phyloP scores from a whole-genome alignment of 2,113 vertebrate species.

The Onychostruthus taczanowskii region DNA sequence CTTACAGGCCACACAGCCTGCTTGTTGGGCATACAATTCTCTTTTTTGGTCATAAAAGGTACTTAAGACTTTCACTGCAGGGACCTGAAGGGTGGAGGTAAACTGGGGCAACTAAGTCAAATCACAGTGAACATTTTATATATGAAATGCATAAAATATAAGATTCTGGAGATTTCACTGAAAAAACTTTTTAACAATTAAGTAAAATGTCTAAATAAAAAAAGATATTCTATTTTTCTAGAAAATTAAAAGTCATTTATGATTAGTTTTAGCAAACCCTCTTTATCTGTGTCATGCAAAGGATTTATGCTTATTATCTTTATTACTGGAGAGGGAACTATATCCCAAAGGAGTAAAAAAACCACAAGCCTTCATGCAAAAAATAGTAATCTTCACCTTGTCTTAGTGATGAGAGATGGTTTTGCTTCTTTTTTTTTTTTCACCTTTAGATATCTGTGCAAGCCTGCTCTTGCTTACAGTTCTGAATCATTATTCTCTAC shows the following conservation, averaged over 20 bases:
- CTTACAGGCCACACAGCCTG: not conserved
- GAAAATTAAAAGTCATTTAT: not conserved
- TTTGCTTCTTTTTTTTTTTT: not conserved
- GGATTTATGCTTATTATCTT: not conserved
- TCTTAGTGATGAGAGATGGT: not conserved
- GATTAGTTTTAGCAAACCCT: not conserved
- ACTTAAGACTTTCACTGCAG: not conserved
- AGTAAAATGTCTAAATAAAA: not conserved
- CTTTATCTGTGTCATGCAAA: not conserved
- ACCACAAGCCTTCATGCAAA: not conserved
- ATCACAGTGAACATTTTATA: not conserved
- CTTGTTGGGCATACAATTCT: not conserved
- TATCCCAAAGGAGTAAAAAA: not conserved
- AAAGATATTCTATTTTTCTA: not conserved
- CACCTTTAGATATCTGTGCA: not conserved
- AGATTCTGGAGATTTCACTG: not conserved
- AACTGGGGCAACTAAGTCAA: not conserved
- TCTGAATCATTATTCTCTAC: not conserved
- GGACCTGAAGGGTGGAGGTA: not conserved
- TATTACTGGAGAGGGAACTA: not conserved
- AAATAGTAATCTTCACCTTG: conserved; percentile 26
- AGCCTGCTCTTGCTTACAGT: not conserved
- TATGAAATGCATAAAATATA: not conserved
- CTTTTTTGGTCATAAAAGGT: not conserved
- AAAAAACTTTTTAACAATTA: not conserved